phyloP scores from a whole-genome alignment of 2,797 vertebrate species.

The Ctenopoma multispine region DNA sequence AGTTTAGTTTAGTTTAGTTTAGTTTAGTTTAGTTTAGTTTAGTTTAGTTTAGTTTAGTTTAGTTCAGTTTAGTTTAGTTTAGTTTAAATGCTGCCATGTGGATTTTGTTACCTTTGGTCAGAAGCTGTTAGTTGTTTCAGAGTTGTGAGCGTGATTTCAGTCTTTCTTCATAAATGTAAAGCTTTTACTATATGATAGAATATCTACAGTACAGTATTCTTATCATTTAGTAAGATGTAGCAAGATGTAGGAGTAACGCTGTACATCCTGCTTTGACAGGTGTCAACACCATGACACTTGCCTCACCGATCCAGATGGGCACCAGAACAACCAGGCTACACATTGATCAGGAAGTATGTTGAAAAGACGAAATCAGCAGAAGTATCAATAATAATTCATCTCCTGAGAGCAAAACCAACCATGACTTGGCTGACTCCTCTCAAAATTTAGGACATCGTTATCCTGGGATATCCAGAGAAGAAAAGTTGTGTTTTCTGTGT shows the following conservation, averaged over 20 bases:
- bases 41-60: too few relatives aligned
- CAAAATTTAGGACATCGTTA: conserved; percentile 36
- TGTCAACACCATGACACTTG: conserved; percentile 71
- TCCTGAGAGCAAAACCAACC: conserved; percentile 64
- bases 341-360: conserved; percentile 29
- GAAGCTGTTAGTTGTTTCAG: neutral
- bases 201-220: conserved; percentile 62
- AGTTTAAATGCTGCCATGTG: neutral
- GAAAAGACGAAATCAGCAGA: conserved; percentile 24
- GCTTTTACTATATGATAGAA: conserved; percentile 61
- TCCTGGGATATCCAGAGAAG: conserved; percentile 44
- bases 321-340: neutral
- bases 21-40: too few relatives aligned
- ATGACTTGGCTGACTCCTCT: conserved; percentile 48
- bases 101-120: neutral
- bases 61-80: too few relatives aligned
- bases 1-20: too few relatives aligned
- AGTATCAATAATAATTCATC: conserved; percentile 34
- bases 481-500: conserved; percentile 82
- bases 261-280: conserved; percentile 86
- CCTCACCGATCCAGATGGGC: conserved; percentile 76
- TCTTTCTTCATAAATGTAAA: neutral
- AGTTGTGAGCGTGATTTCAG: neutral
- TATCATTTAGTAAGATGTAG: conserved; percentile 76
- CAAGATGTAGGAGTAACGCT: conserved; percentile 78